A percentile compares a stretch with the other conserved stretches of the same genome.
Evolutionary conservation across 2,888 invertebrate species (phyloP).

Genomic region (Psylliodes chrysocephalus): DNA sequence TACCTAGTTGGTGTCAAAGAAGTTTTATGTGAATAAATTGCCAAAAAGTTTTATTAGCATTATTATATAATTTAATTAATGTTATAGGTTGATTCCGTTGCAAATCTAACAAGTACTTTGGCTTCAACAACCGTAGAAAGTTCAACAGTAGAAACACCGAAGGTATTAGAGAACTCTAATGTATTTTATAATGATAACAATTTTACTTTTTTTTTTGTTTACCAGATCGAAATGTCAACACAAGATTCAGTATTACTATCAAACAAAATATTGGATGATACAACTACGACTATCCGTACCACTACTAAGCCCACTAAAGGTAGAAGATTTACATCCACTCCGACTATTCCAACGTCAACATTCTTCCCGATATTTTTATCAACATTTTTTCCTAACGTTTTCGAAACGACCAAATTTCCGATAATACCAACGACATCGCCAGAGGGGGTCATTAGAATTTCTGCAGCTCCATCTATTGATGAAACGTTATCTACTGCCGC

Average conservation of each 20-base stretch:
- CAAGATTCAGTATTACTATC: slow-evolving; percentile 38
- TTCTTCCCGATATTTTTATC: slow-evolving; percentile 57
- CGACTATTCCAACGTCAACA: slow-evolving; percentile 49
- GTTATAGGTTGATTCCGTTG: slow-evolving; percentile 26
- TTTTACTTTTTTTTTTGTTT: too few species aligned
- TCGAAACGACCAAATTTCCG: slow-evolving; percentile 45
- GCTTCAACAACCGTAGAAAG: slow-evolving; percentile 24
- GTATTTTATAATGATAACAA: too few species aligned
- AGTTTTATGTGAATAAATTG: too few species aligned
- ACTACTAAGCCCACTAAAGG: slow-evolving; percentile 32
- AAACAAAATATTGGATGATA: slow-evolving; percentile 31
- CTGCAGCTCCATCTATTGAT: slow-evolving; percentile 35
- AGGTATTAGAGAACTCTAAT: slow-evolving; percentile 38
- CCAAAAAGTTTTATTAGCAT: too few species aligned
- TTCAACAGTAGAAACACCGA: slow-evolving; percentile 50
- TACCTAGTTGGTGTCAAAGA: too few species aligned
- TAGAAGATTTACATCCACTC: slow-evolving; percentile 44
- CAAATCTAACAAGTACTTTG: slow-evolving; percentile 17
- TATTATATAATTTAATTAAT: too few species aligned
- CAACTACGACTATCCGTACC: slow-evolving; percentile 26
- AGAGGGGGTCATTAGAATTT: slow-evolving; percentile 26
- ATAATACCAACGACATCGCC: slow-evolving; percentile 33
- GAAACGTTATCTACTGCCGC: slow-evolving; percentile 23
- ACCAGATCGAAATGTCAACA: slow-evolving; percentile 35
- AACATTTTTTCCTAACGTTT: slow-evolving; percentile 51